A percentile compares a stretch with the other conserved stretches of the same genome.
These are phyloP conservation scores for Platycnemis pennipes DNA, from an alignment of 2,888 invertebrate species.

Conservation along the genomic window DNA sequence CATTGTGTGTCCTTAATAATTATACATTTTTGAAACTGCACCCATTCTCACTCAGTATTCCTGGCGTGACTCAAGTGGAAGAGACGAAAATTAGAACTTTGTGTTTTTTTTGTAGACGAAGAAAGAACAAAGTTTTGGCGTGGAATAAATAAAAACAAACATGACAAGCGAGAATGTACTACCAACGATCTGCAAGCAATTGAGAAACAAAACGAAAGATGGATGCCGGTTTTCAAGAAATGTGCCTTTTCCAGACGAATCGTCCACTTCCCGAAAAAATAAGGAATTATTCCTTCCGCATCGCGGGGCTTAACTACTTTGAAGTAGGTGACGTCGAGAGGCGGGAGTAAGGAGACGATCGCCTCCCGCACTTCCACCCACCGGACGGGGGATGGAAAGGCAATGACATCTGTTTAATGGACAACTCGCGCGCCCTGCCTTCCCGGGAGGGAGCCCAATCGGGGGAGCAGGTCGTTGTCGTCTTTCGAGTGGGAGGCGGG, in stretches of 20 bases:
- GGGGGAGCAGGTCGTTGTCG: background rate
- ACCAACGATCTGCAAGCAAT: background rate
- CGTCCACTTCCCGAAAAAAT: background rate
- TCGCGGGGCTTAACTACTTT: background rate
- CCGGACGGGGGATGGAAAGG: background rate
- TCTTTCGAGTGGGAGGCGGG: background rate
- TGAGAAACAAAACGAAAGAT: background rate
- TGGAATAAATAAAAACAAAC: background rate
- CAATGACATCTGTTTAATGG: constrained; percentile 3
- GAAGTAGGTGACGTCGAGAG: background rate
- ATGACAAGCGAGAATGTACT: background rate
- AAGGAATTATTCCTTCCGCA: background rate
- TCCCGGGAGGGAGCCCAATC: background rate
- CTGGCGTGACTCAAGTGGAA: too few relatives aligned
- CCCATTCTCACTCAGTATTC: too few relatives aligned
- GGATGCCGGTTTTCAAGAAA: background rate
- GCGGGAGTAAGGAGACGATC: background rate
- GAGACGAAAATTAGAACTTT: too few relatives aligned
- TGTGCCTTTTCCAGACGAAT: background rate
- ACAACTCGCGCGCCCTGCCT: background rate
- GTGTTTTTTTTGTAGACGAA: too few relatives aligned
- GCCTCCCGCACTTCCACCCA: background rate
- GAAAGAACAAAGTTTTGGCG: background rate
- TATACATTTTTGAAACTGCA: too few relatives aligned
- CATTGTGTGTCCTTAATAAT: too few relatives aligned